Base-by-base conservation (phyloP, 92 coral and sea anemone species). In the Desmophyllum pertusum region DNA sequence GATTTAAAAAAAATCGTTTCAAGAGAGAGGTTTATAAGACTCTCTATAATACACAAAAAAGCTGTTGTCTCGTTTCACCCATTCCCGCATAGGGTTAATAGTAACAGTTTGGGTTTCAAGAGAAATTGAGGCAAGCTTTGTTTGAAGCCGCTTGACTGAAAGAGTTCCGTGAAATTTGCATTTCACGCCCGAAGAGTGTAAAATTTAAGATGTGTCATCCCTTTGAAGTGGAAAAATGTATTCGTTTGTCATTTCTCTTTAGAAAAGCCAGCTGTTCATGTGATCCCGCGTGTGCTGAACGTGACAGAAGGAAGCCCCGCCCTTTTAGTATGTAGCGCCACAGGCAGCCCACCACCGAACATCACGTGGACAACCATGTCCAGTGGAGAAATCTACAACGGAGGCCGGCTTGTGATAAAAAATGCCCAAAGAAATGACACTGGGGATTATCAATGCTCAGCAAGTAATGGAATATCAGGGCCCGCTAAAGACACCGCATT, bases 341-440 rank as follows among this genome's bases (percentile, higher is more conserved):
- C 91, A 73, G 91, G 91, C 2, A 83, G 68, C 77, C 91, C 91
- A 53, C 42, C 21, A 2, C 88, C 88, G 3, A 82, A 53, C 31
- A 68, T 88, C 37, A 48, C 80, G 18, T 88, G 91, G 91, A 67
- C 36, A 40, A 38, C 75, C 63, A 8, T 45, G 37, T 85, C 75
- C 15, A 69, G 37, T 52, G 46, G 33, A 38, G 78, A 57, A 14
- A 31, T 55, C 18, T 27, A 51, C 46, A 33, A 45, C 10, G 72
- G 83, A 6, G 55, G 40, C 6, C 36, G 23, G 5, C 52, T 89
- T 7, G 75, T 6, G 19, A 64, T 68, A 6, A 67, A 40, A 53
- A 27, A 33, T 39, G 76, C 48, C 48, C 53, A 61, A 38, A 37
- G 79, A 30, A 77, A 78, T 38, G 84, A 88, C 23, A 21, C 66